Conservation (phyloP, 2,797 vertebrate genomes). For the Fratercula arctica region DNA sequence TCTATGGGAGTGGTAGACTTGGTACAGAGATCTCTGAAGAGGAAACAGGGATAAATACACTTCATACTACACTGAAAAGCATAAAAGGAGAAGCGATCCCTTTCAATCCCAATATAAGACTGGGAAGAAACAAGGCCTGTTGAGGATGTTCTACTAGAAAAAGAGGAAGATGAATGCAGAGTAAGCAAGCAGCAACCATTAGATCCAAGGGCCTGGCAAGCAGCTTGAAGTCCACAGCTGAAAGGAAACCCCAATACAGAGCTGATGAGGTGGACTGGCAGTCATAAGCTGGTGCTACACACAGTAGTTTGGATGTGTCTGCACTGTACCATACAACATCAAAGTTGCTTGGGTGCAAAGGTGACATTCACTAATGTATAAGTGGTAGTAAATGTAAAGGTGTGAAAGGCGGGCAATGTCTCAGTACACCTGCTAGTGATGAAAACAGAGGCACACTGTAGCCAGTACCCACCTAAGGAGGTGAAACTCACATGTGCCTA, state of each 20-base stretch:
- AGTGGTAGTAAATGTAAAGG: background rate
- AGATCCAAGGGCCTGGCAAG: background rate
- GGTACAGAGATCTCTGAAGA: background rate
- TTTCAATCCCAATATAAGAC: background rate
- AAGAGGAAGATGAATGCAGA: background rate
- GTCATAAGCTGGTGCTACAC: background rate
- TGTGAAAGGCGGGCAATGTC: background rate
- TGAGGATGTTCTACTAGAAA: background rate
- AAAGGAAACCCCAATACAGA: background rate
- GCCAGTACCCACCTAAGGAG: background rate
- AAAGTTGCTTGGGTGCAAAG: accelerated
- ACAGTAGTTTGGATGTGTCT: background rate
- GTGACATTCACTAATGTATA: accelerated
- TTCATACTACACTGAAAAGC: background rate
- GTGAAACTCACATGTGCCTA: accelerated
- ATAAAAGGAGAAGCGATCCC: background rate
- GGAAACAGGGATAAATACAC: background rate
- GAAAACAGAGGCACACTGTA: background rate
- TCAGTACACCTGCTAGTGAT: background rate
- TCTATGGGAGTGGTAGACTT: background rate
- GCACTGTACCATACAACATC: background rate
- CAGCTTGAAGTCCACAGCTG: background rate
- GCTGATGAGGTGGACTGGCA: background rate
- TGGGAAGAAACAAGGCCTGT: background rate
- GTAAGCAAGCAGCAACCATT: background rate